Base-by-base conservation (phyloP, 2,888 invertebrate genomes). In the Ophion costatus region DNA sequence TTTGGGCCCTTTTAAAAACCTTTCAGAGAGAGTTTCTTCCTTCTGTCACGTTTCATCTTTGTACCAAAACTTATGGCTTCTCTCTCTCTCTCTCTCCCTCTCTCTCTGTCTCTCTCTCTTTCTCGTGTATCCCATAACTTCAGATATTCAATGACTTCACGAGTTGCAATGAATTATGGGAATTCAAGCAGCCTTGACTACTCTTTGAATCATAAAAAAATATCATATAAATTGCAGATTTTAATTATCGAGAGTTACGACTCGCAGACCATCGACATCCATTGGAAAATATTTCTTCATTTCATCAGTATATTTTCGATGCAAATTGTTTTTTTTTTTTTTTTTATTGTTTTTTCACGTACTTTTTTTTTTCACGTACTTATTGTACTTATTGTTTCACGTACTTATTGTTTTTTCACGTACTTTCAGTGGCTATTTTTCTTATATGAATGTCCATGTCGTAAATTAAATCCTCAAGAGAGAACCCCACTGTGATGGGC, bases 121-220 rank as follows among this genome's bases (percentile, higher is more conserved):
- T 45, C 24, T 29, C 51, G 17, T 17, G 24, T 69, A 69, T 51
- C 45, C 51, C 51, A 24, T 69, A 51, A 51, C 10, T 17, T 51
- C 56, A 70, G 63, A 69, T 70, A 83, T 45, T 64, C 64, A n/a
- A 20, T 78, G 78, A 74, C 11, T 66, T 69, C 38, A 33, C 38
- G 56, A 29, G 11, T 64, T 38, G 24, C n/a, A 22, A 75, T 59
- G 57, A 66, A 67, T 76, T 67, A 75, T 51, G 38, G 14, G 33
- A 57, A 66, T 56, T n/a, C 38, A 69, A 71, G 57, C n/a, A 24
- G 22, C 57, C 33, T 38, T 42, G 57, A 17, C 64, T n/a, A 33
- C 10, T 56, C 51, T 29, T 24, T 9, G 42, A 29, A 45, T 22
- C 22, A 51, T 51, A 69, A 69, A 38, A 75, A 42, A 45, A 70